A percentile compares a stretch with the other conserved stretches of the same genome.
These are phyloP conservation scores for Paracentrotus lividus DNA, from an alignment of 53 echinoderm and acorn worm species.

Conservation along the genomic window DNA sequence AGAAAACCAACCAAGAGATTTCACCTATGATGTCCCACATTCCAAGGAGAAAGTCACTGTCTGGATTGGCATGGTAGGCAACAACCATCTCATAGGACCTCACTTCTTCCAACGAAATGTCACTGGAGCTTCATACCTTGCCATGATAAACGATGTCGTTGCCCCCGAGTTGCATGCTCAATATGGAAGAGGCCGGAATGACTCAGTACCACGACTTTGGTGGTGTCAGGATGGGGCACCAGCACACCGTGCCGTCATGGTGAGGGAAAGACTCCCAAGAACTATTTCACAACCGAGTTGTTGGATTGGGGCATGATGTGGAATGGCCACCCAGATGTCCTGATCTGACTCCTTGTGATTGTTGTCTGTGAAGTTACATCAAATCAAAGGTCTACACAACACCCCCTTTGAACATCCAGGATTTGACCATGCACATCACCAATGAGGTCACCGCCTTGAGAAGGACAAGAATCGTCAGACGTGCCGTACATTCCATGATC, in stretches of 20 bases:
- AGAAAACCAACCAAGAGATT: background rate
- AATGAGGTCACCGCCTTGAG: no score
- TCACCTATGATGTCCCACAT: background rate
- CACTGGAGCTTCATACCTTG: background rate
- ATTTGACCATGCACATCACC: background rate
- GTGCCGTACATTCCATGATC: no score
- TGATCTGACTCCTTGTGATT: conserved; percentile 8
- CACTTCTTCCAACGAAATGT: background rate
- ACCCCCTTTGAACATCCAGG: conserved; percentile 22
- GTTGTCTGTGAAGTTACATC: conserved; percentile 20
- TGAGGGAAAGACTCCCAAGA: conserved; percentile 18
- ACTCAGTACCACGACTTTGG: background rate
- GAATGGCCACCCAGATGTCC: conserved; percentile 63
- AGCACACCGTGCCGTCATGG: background rate
- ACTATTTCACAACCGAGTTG: conserved; percentile 63
- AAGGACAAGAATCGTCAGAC: no score
- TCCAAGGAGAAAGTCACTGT: conserved; percentile 18
- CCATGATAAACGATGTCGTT: background rate
- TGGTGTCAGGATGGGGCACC: conserved; percentile 21
- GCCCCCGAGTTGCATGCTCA: background rate
- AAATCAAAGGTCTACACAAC: conserved; percentile 30
- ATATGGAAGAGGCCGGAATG: no score
- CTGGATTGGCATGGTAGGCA: background rate
- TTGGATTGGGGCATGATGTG: conserved; percentile 30
- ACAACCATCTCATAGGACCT: background rate